Evolutionary conservation across 2,888 invertebrate genomes (phyloP), one percentile per base, ranked within the genome.

Genomic region (Xylophagus ater): DNA sequence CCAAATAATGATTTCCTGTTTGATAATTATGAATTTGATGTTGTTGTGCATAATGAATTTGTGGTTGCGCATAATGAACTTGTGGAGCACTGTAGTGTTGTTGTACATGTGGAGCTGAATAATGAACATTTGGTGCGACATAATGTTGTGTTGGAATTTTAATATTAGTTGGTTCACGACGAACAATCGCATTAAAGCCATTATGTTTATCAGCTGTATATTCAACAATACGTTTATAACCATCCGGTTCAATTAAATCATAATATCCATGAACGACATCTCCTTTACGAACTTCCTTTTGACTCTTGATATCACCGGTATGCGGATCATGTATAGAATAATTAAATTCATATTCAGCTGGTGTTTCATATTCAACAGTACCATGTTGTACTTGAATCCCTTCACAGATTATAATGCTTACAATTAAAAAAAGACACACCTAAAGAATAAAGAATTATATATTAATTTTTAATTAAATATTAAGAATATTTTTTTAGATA

Each of bases 181-280:
- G 66, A 4, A 72, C 72, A 23, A 71, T 62, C 17, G 72, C 72
- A 52, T 72, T 72, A 60, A 72, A 72, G 34, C 72, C 72, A 44
- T 67, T 68, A 48, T 67, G 66, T 18, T 65, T 61, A 54, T 71
- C 71, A 30, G 71, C 69, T 32, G 67, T 67, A 53, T 72, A 72
- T 46, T 72, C 69, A 26, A 72, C 72, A 31, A 63, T 68, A 43
- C 72, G 63, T 46, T 65, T 62, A 45, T 60, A 66, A 21, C 72
- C 72, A 56, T 72, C 72, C 44, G 71, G 55, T 51, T 72, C 71
- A 45, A 71, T 55, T 30, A 72, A 55, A 7, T 68, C 64, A 53
- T 72, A 72, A 52, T 66, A 65, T 10, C 72, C 72, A 36, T 70
- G 67, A 13, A 71, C 69, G 42, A 62, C 58, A 48, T 72, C 71